phyloP scores from a whole-genome alignment of 2,113 vertebrate species.

The Petroica traversi region DNA sequence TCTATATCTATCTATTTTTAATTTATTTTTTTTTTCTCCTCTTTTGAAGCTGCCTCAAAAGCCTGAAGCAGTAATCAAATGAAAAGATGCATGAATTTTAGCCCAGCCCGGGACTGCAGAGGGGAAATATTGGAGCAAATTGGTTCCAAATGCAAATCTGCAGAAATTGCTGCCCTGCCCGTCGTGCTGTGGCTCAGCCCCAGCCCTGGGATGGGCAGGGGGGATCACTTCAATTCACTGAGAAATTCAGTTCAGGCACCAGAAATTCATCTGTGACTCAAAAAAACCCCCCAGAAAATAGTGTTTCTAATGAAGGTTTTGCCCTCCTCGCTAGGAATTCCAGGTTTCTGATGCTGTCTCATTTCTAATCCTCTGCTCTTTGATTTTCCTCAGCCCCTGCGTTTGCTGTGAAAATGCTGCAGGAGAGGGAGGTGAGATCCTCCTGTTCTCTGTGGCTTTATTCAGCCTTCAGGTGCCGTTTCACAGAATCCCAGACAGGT shows the following conservation, averaged over 20 bases:
- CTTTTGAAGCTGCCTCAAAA: no score
- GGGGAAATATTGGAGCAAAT: not conserved
- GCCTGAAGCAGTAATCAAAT: no score
- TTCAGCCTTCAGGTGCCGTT: not conserved
- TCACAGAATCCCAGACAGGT: not conserved
- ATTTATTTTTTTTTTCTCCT: no score
- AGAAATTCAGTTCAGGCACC: not conserved
- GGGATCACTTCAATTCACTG: not conserved
- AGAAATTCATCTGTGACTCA: not conserved
- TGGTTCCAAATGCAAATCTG: not conserved
- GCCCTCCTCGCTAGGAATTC: not conserved
- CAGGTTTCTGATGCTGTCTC: not conserved
- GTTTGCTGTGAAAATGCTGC: not conserved
- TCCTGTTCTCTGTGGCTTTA: not conserved
- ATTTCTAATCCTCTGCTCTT: not conserved
- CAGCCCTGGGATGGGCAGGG: no score
- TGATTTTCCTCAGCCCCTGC: not conserved
- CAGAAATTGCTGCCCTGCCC: not conserved
- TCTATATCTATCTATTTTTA: no score
- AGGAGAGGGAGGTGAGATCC: not conserved
- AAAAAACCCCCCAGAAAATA: no score
- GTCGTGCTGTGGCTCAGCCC: not conserved
- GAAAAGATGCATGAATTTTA: no score
- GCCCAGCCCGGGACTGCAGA: fast-evolving
- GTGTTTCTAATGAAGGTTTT: not conserved